Evolutionary conservation across 2,113 vertebrate species (phyloP).

Genomic region (Nanorana parkeri): DNA sequence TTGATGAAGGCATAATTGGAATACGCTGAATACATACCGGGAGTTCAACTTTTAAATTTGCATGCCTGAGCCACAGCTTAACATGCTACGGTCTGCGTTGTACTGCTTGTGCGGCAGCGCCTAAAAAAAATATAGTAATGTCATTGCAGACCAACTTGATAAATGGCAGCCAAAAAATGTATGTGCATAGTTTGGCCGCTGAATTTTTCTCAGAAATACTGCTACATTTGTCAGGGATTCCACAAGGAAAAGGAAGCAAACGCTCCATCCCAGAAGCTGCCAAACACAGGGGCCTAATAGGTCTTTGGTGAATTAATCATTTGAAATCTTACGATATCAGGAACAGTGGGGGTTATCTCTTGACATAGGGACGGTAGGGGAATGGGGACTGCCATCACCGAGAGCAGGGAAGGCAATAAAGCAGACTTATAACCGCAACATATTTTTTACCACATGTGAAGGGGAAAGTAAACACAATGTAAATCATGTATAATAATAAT

Average conservation of each 20-base stretch:
- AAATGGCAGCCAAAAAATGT: constrained; percentile 34
- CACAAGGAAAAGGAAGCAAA: constrained; percentile 23
- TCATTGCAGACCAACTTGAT: constrained; percentile 30
- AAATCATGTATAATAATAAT: no score
- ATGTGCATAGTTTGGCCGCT: background rate
- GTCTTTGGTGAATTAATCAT: constrained; percentile 21
- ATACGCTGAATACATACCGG: no score
- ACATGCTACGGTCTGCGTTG: background rate
- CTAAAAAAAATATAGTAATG: constrained; percentile 11
- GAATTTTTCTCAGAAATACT: constrained; percentile 36
- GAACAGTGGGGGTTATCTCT: no score
- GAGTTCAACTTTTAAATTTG: no score
- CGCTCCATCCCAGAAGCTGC: constrained; percentile 32
- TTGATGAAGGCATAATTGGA: no score
- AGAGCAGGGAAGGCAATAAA: no score
- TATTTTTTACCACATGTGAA: no score
- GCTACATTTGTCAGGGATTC: constrained; percentile 44
- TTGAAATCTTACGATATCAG: background rate
- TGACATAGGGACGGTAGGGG: no score
- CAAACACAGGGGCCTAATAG: constrained; percentile 11
- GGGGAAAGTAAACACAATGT: no score
- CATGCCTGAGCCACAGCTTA: background rate
- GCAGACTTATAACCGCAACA: no score
- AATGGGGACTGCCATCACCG: no score
- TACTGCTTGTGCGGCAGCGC: background rate